Evolutionary conservation across 2,888 invertebrate genomes (phyloP).

Genomic region (Drosophila anomalata): DNA sequence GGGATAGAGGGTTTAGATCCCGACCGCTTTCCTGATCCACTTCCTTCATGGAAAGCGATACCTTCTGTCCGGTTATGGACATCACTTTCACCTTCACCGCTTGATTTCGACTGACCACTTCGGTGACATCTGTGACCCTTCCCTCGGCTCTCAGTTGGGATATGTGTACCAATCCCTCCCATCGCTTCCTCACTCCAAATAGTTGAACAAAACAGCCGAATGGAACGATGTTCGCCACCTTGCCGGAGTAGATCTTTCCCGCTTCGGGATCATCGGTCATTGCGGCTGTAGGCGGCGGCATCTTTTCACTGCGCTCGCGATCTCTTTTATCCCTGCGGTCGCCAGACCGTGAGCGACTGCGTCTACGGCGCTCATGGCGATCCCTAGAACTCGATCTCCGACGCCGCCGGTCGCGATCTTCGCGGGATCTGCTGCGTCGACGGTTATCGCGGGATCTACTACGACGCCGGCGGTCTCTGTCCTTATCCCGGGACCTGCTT

Average conservation of each 20-base stretch:
- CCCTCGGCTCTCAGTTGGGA: slow-evolving; percentile 97
- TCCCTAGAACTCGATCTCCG: slow-evolving; percentile 56
- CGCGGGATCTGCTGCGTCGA: slow-evolving; percentile 45
- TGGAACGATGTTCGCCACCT: slow-evolving; percentile 97
- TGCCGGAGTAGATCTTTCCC: slow-evolving; percentile 95
- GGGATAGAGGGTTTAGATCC: slow-evolving; percentile 95
- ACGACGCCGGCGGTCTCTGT: slow-evolving; percentile 30
- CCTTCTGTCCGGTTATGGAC: slow-evolving; percentile 96
- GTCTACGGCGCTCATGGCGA: slow-evolving; percentile 46
- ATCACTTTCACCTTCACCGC: slow-evolving; percentile 96
- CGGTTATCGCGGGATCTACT: slow-evolving; percentile 45
- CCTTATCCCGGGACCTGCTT: slow-evolving; percentile 42
- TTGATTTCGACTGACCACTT: slow-evolving; percentile 95
- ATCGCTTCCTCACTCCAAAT: slow-evolving; percentile 93
- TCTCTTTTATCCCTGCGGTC: slow-evolving; percentile 44
- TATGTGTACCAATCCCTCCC: slow-evolving; percentile 99
- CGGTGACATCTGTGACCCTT: slow-evolving; percentile 95
- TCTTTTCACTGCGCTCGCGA: slow-evolving; percentile 76
- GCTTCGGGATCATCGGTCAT: slow-evolving; percentile 90
- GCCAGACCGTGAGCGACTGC: slow-evolving; percentile 58
- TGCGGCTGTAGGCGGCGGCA: slow-evolving; percentile 78
- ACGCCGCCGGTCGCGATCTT: slow-evolving; percentile 57
- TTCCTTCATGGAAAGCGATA: slow-evolving; percentile 98
- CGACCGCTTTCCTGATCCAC: slow-evolving; percentile 97
- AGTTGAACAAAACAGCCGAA: slow-evolving; percentile 99